Percentiles rank a stretch among this genome's conserved stretches.
Evolutionary conservation across 1,140 invertebrate genomes (phyloP).

Genomic region (Papilio dardanus): DNA sequence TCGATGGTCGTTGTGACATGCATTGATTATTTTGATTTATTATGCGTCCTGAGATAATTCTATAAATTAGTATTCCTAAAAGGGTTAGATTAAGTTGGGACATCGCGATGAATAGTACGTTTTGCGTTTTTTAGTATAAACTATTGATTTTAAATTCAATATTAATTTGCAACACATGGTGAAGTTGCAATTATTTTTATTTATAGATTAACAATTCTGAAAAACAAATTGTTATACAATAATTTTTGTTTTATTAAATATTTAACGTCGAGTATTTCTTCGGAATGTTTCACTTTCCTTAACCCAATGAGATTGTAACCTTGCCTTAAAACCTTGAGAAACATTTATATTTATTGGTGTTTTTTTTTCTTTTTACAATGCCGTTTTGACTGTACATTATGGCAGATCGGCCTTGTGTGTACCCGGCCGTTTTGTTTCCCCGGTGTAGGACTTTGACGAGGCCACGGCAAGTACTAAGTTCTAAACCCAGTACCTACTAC

Average conservation of each 20-base stretch:
- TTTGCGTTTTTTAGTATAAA: no score
- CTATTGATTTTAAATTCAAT: no score
- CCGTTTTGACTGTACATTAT: background rate
- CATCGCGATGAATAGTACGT: background rate
- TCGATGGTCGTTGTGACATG: conserved; percentile 2
- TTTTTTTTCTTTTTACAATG: background rate
- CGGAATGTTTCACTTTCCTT: background rate
- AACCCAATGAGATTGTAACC: background rate
- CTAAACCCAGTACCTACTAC: background rate
- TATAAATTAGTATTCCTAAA: conserved; percentile 1
- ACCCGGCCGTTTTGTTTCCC: background rate
- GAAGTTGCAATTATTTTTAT: no score
- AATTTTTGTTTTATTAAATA: no score
- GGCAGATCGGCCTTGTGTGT: background rate
- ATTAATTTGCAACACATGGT: no score
- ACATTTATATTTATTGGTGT: conserved; percentile 18
- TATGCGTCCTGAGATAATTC: background rate
- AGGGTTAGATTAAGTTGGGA: background rate
- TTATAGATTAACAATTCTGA: no score
- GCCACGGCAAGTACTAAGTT: background rate
- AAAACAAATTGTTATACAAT: no score
- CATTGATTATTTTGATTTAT: conserved; percentile 23
- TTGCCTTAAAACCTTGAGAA: conserved; percentile 15
- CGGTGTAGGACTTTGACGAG: background rate
- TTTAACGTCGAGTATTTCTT: background rate